Evolutionary conservation across 1,140 invertebrate genomes (phyloP).

Genomic region (Platyscapa corneri): DNA sequence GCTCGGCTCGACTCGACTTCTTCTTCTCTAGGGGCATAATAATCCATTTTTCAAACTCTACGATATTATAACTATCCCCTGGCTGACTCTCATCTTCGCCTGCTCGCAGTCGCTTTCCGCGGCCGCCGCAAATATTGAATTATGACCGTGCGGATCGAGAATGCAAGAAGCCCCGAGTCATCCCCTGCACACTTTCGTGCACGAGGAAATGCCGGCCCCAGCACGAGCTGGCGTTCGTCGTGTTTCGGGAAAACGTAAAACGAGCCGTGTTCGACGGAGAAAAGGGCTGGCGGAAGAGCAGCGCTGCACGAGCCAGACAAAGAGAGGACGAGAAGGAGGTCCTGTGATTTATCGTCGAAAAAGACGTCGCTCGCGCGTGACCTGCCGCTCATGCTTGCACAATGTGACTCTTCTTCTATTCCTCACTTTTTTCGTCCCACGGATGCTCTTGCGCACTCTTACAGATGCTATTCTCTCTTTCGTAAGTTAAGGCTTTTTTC

Average conservation of each 20-base stretch:
- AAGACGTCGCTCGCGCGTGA: constrained; percentile 48
- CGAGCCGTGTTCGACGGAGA: neutral
- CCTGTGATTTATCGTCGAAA: constrained; percentile 47
- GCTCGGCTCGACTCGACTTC: neutral
- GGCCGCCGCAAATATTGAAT: constrained; percentile 46
- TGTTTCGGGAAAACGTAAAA: constrained; percentile 37
- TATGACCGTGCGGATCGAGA: constrained; percentile 33
- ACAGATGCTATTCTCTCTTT: neutral
- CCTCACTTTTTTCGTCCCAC: neutral
- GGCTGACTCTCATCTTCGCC: constrained; percentile 7
- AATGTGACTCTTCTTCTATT: constrained; percentile 34
- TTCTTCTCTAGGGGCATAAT: neutral
- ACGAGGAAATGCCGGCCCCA: neutral
- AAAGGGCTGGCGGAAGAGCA: neutral
- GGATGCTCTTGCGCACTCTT: neutral
- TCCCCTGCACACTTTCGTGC: neutral
- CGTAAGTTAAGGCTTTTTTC: too few species aligned
- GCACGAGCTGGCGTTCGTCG: constrained; percentile 17
- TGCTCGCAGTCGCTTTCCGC: neutral
- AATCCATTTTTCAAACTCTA: constrained; percentile 30
- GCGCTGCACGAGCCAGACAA: neutral
- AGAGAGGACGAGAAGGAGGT: neutral
- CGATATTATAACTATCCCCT: neutral
- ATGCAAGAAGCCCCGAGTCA: constrained; percentile 30
- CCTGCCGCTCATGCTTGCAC: constrained; percentile 40